Evolutionary conservation across 2,113 vertebrate species (phyloP).

Genomic region (Hydrochoerus hydrochaeris): DNA sequence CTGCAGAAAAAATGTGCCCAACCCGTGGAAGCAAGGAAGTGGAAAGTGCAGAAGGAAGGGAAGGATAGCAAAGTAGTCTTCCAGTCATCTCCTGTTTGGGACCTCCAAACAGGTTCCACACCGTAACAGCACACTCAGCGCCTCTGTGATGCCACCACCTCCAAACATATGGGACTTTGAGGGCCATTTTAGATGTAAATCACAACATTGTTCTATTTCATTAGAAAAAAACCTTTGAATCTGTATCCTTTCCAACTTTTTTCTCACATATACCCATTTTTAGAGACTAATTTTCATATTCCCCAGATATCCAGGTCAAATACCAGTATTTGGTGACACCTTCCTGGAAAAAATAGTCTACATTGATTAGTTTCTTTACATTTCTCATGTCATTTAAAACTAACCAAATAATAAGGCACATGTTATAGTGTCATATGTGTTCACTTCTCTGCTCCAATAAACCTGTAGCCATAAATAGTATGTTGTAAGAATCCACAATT

Average conservation of each 20-base stretch:
- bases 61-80: not conserved
- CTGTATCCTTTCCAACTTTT: not conserved
- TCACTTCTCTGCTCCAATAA: not conserved
- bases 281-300: not conserved
- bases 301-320: not conserved
- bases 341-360: not conserved
- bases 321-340: not conserved
- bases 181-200: not conserved
- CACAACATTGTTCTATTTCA: not conserved
- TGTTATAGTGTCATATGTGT: not conserved
- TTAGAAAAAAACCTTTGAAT: not conserved
- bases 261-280: not conserved
- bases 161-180: not conserved
- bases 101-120: not conserved
- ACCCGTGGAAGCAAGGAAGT: not conserved
- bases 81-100: not conserved
- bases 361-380: not conserved
- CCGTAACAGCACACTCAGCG: not conserved
- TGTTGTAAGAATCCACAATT: not conserved
- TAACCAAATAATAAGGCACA: not conserved
- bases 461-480: not conserved
- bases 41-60: not conserved
- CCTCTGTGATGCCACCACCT: not conserved
- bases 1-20: not conserved
- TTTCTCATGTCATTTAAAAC: not conserved